phyloP scores from a whole-genome alignment of 2,113 vertebrate genomes.

The Tamias sibiricus region DNA sequence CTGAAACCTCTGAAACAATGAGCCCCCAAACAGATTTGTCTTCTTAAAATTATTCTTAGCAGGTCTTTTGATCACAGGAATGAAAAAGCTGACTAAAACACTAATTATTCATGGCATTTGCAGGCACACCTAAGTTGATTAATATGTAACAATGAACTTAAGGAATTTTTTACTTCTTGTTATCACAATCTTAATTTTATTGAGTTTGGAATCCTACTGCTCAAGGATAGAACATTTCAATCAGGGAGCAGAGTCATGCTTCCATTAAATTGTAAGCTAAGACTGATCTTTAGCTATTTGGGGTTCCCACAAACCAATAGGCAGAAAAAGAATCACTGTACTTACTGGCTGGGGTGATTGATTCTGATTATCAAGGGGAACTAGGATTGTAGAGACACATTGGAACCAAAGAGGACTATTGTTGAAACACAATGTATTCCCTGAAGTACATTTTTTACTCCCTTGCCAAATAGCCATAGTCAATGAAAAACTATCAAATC shows the following conservation, averaged over 20 bases:
- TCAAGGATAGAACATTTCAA: background rate
- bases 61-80: no score
- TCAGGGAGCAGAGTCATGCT: background rate
- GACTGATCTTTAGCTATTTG: background rate
- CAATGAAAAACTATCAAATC: constrained; percentile 28
- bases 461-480: background rate
- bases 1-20: no score
- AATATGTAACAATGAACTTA: background rate
- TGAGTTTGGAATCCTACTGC: background rate
- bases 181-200: background rate
- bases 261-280: background rate
- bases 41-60: no score
- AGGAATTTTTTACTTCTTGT: background rate
- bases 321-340: background rate
- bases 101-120: background rate
- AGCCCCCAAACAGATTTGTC: no score
- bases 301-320: background rate
- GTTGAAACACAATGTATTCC: background rate
- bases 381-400: background rate
- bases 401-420: background rate
- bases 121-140: no score
- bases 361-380: background rate
- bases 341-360: background rate
- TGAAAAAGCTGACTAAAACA: no score
- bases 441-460: background rate